Percentiles rank a stretch among this genome's conserved stretches.
These are phyloP conservation scores for fruit fly (Drosophila melanogaster) DNA, from an alignment of 1,140 invertebrate genomes.

Conservation along the genomic window Release_6_plus_ISO1_MT NT_033779.5:14261001-14261500, in stretches of 20 bases:
- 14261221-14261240: constrained; percentile 58
- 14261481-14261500: constrained; percentile 56
- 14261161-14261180: constrained; percentile 62
- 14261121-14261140: constrained; percentile 72
- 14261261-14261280: constrained; percentile 60
- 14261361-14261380: constrained; percentile 51
- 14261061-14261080: constrained; percentile 56
- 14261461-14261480: constrained; percentile 16
- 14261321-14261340: constrained; percentile 21
- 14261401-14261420: constrained; percentile 51
- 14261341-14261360: background rate
- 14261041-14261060: constrained; percentile 79
- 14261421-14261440: constrained; percentile 82
- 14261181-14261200: constrained; percentile 54
- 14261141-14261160: constrained; percentile 77
- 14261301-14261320: constrained; percentile 24
- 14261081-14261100: constrained; percentile 25
- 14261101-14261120: constrained; percentile 47
- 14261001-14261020: constrained; percentile 77
- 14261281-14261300: constrained; percentile 76
- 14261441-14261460: constrained; percentile 73
- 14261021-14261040: constrained; percentile 83
- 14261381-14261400: constrained; percentile 37
- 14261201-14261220: constrained; percentile 44
- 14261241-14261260: constrained; percentile 46